Conservation (phyloP, 2,113 vertebrate species). For the Aythya baeri region DNA sequence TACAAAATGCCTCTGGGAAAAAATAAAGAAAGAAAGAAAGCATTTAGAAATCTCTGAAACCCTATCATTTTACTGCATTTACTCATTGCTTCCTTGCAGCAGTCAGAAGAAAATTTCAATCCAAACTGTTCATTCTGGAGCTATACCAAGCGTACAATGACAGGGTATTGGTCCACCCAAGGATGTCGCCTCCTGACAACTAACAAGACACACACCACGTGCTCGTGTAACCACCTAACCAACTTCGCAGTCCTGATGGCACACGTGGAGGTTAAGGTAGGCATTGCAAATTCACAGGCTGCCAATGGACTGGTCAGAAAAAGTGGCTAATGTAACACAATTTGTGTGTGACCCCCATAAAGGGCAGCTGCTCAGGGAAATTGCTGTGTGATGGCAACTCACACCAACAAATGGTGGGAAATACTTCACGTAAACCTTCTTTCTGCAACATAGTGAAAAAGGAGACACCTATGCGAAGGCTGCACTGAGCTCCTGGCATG, state of each 20-base stretch:
- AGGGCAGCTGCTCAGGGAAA: not conserved
- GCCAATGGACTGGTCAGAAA: not conserved
- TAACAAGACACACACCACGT: slow-evolving; percentile 94
- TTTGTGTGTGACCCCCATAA: not conserved
- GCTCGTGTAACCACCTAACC: slow-evolving; percentile 97
- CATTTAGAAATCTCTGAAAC: slow-evolving; percentile 29
- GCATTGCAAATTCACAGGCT: not conserved
- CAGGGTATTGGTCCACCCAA: slow-evolving; percentile 96
- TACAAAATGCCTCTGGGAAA: not conserved
- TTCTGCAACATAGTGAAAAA: not conserved
- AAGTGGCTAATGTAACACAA: not conserved
- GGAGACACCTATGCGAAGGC: not conserved
- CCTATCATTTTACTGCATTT: slow-evolving; percentile 60
- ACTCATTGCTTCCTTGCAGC: slow-evolving; percentile 77
- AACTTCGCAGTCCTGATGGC: slow-evolving; percentile 99
- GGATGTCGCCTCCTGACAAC: slow-evolving; percentile 92
- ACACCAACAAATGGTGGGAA: not conserved
- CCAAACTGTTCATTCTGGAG: slow-evolving; percentile 99
- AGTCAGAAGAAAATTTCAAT: slow-evolving; percentile 98
- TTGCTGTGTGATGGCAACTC: not conserved
- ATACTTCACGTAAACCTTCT: not conserved
- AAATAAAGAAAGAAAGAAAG: not conserved
- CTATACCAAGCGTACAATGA: slow-evolving; percentile 95
- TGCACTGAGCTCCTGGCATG: not conserved
- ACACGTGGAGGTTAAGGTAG: slow-evolving; percentile 98